Base-by-base conservation (phyloP, 2,888 invertebrate genomes). In the Isoperla grammatica region DNA sequence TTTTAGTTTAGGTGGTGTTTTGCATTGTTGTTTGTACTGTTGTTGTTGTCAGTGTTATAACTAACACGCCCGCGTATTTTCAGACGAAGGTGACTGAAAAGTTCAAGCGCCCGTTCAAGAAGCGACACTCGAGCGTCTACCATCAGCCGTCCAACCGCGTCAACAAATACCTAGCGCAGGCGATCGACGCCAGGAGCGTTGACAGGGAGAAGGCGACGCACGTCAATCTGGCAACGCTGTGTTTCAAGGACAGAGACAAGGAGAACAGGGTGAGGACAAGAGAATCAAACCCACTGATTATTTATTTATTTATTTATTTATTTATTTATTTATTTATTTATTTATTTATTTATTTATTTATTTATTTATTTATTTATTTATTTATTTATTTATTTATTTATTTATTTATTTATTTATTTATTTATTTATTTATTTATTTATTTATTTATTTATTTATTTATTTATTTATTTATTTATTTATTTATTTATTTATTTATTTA, bases 61-160 rank as follows among this genome's bases (percentile, higher is more conserved):
- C n/a, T n/a, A 15, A 15, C 9, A 9, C 43, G 3, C n/a, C 22
- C 23, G 48, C 35, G 17, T 56, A 23, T 50, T 61, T 39, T 50
- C 83, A 89, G 86, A 88, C 87, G 69, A 90, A 89, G 79, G 88
- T 90, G 66, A 88, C 90, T 64, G 91, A 92, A 75, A 88, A 90
- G 75, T 87, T 90, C 74, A 90, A 90, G 77, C 81, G 90, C 71
- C 91, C 90, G 56, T 85, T 91, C 76, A 90, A 91, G 76, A 91
- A 92, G 78, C 84, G 90, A 68, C 90, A 90, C 75, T 88, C 90
- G 67, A 87, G 88, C 72, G 86, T 89, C 65, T 88, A 90, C 75
- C 90, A 91, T 77, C 90, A 91, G 76, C 90, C 92, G 37, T 88
- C 88, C 39, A 94, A 93, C 77, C 84, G 94, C 66, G 93, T 94